Evolutionary conservation across 2,797 vertebrate species (phyloP).

Genomic region (Myripristis jacobus): DNA sequence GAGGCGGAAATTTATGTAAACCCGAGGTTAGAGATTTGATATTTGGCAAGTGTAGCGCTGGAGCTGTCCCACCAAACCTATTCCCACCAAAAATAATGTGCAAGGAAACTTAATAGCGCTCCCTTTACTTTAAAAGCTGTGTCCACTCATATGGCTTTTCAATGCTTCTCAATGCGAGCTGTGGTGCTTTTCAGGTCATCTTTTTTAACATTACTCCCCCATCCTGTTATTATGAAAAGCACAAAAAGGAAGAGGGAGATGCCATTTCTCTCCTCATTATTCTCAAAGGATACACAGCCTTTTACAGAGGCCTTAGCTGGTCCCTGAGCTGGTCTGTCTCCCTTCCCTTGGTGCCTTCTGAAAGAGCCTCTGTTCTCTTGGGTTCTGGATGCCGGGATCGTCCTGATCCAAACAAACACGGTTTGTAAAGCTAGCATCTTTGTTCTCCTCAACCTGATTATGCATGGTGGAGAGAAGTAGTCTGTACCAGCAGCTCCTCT

Average conservation of each 20-base stretch:
- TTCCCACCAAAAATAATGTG: slow-evolving; percentile 15
- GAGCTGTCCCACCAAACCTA: not conserved
- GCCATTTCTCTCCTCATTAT: slow-evolving; percentile 57
- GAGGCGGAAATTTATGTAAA: slow-evolving; percentile 1
- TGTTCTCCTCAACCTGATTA: slow-evolving; percentile 73
- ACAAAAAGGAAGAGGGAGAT: slow-evolving; percentile 42
- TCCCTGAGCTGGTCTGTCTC: slow-evolving; percentile 39
- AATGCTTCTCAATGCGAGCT: slow-evolving; percentile 11
- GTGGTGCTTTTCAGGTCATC: slow-evolving; percentile 23
- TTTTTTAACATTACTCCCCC: slow-evolving; percentile 32
- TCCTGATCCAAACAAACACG: slow-evolving; percentile 62
- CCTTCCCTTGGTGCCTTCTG: slow-evolving; percentile 43
- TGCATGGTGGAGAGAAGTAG: slow-evolving; percentile 59
- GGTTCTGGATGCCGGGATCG: slow-evolving; percentile 62
- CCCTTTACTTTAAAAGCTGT: slow-evolving; percentile 12
- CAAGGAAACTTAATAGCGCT: slow-evolving; percentile 17
- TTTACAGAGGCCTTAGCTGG: slow-evolving; percentile 52
- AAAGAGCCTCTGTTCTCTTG: slow-evolving; percentile 74
- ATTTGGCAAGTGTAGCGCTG: slow-evolving; percentile 15
- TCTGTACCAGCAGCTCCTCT: slow-evolving; percentile 55
- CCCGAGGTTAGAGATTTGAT: slow-evolving; percentile 2
- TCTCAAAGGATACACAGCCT: slow-evolving; percentile 58
- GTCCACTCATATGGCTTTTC: slow-evolving; percentile 9
- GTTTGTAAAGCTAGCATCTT: slow-evolving; percentile 68
- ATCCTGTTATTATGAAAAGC: slow-evolving; percentile 47